Base-by-base conservation (phyloP, 37 sponge, comb jelly and placozoan species). In the Theonella swinhoei region DNA sequence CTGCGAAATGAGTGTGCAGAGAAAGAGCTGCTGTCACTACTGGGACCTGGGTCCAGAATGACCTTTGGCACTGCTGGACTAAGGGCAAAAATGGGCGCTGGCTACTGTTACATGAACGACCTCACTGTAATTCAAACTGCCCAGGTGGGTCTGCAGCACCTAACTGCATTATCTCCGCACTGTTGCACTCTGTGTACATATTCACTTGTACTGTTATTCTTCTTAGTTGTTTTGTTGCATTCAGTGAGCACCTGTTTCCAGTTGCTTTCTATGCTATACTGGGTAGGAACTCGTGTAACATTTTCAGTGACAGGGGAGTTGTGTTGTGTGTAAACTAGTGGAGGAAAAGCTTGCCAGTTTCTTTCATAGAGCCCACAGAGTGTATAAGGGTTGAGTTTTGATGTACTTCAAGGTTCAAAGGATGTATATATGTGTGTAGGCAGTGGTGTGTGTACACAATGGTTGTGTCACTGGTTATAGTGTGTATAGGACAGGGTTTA, bases 91-190 rank as follows among this genome's bases (percentile, higher is more conserved):
- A 99, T 99, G 99, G 99, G 97, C 28, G 94, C 97, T 9, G 99
- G 99, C 39, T 99, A 91, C 68, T 80, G 77, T 64, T 41, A 85
- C 26, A 97, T 99, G 96, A 99, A 99, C 64, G 97, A 99, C 69
- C 91, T 99, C 58, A 97, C 97, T n/a, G 76, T 99, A 38, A 95
- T 99, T 25, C 99, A 99, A 61, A 99, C 96, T 39, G 90, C 97
- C 17, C 99, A 98, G 91, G 96, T 96, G 33, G 39, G 41, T 20
- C 31, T 47, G n/a, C n/a, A n/a, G n/a, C n/a, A n/a, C n/a, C n/a
- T n/a, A n/a, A n/a, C n/a, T n/a, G 74, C n/a, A 17, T 11, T 14
- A 34, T 5, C 39, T 39, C 39, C 42, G n/a, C 9, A 30, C 42
- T 5, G 22, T 4, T 29, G 42, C 14, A 54, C 22, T 26, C n/a